These are phyloP conservation scores for Zapus hudsonius DNA, from an alignment of 2,113 vertebrate genomes.

Conservation along the genomic window DNA sequence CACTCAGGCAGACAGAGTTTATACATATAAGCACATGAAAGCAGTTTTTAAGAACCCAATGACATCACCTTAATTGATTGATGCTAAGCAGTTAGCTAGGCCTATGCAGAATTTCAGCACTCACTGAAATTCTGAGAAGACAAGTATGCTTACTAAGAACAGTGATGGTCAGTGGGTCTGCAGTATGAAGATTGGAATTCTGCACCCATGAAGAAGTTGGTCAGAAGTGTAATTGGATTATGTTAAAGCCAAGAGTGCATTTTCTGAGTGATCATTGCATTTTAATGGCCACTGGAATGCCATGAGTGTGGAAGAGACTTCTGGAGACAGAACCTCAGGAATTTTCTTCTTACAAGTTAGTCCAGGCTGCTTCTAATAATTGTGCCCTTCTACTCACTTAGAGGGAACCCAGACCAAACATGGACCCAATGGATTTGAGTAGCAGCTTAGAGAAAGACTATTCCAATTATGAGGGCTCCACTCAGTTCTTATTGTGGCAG, in stretches of 20 bases:
- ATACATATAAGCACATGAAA: slow-evolving; percentile 89
- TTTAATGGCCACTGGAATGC: slow-evolving; percentile 74
- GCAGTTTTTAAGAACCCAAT: slow-evolving; percentile 87
- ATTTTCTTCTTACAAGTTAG: slow-evolving; percentile 69
- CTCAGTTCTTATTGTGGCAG: neutral
- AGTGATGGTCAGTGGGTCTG: slow-evolving; percentile 86
- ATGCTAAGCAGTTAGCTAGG: slow-evolving; percentile 89
- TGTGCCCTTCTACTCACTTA: slow-evolving; percentile 67
- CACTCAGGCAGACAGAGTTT: slow-evolving; percentile 90
- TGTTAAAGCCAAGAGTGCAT: slow-evolving; percentile 73
- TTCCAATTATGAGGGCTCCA: slow-evolving; percentile 30
- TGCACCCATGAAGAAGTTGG: slow-evolving; percentile 70
- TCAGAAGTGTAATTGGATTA: slow-evolving; percentile 67
- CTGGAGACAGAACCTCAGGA: slow-evolving; percentile 64
- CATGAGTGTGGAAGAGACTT: slow-evolving; percentile 76
- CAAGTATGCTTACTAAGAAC: slow-evolving; percentile 89
- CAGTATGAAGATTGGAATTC: slow-evolving; percentile 77
- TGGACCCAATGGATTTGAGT: slow-evolving; percentile 57
- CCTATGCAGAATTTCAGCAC: slow-evolving; percentile 89
- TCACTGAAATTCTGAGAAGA: slow-evolving; percentile 88
- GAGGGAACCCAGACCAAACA: neutral
- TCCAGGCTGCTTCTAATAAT: slow-evolving; percentile 71
- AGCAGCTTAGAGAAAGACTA: neutral
- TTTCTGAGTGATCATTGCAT: slow-evolving; percentile 72
- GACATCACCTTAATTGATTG: slow-evolving; percentile 88